A percentile compares a stretch with the other conserved stretches of the same genome.
phyloP scores from a whole-genome alignment of 2,888 invertebrate species.

The Gryllus longicercus region DNA sequence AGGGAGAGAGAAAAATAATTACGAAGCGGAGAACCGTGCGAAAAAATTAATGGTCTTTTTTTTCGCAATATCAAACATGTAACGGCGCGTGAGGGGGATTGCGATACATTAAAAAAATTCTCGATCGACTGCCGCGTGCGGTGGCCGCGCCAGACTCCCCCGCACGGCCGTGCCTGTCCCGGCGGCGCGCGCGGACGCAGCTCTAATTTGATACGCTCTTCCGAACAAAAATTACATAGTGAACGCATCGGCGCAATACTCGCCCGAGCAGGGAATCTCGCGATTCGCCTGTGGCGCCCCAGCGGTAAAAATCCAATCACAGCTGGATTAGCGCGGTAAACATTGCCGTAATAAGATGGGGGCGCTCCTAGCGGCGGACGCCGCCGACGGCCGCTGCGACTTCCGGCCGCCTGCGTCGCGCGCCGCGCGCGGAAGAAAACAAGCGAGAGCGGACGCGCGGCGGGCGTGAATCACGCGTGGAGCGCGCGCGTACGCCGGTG shows the following conservation, averaged over 20 bases:
- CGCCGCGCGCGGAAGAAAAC: too few relatives aligned
- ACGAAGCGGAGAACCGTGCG: slow-evolving; percentile 17
- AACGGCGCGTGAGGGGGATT: not conserved
- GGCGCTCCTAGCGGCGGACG: not conserved
- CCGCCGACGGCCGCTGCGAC: not conserved
- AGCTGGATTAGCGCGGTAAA: slow-evolving; percentile 9
- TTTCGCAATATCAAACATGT: slow-evolving; percentile 2
- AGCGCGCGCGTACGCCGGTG: too few relatives aligned
- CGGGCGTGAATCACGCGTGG: too few relatives aligned
- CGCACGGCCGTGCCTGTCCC: not conserved
- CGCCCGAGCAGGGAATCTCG: not conserved
- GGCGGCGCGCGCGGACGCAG: not conserved
- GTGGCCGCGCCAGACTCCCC: too few relatives aligned
- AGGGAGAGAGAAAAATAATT: slow-evolving; percentile 17
- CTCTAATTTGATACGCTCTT: not conserved
- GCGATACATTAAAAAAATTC: not conserved
- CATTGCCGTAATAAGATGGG: not conserved
- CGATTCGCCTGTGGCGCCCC: not conserved
- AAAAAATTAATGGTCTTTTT: slow-evolving; percentile 6
- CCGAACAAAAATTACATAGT: not conserved
- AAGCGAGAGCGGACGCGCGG: too few relatives aligned
- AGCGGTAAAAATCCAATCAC: slow-evolving; percentile 17
- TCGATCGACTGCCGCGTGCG: not conserved
- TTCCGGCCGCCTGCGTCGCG: not conserved
- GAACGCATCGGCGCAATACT: not conserved